These are phyloP conservation scores for Ptychadena robeensis DNA, from an alignment of 2,797 vertebrate species.

Conservation along the genomic window DNA sequence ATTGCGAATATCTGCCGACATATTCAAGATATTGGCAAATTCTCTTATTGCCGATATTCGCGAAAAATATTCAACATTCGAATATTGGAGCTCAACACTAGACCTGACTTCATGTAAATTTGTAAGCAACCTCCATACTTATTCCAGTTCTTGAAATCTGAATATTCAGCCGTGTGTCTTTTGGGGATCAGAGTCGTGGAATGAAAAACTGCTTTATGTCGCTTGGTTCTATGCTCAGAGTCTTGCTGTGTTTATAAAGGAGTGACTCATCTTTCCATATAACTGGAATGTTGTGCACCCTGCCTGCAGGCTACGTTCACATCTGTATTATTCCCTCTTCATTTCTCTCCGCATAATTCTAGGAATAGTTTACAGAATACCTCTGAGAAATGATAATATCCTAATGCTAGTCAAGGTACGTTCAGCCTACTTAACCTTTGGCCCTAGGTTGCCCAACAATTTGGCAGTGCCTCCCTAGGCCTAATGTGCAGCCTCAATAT, in stretches of 20 bases:
- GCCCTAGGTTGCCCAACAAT: neutral
- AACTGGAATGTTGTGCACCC: slow-evolving; percentile 28
- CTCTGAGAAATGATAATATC: slow-evolving; percentile 1
- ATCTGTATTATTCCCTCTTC: slow-evolving; percentile 22
- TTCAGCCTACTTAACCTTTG: neutral
- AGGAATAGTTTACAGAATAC: neutral
- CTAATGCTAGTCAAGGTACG: neutral
- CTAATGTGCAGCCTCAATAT: neutral
- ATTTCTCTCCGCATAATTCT: slow-evolving; percentile 8
- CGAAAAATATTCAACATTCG: too few relatives aligned
- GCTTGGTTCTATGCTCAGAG: neutral
- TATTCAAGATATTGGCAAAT: too few relatives aligned
- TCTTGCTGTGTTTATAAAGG: slow-evolving; percentile 21
- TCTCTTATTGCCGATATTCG: too few relatives aligned
- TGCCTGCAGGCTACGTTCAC: slow-evolving; percentile 42
- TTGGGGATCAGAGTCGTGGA: neutral
- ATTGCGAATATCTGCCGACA: too few relatives aligned
- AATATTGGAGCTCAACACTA: too few relatives aligned
- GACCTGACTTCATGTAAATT: neutral
- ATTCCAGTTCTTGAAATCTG: too few relatives aligned
- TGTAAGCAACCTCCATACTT: neutral
- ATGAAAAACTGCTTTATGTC: neutral
- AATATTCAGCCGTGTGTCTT: neutral
- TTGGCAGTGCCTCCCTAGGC: neutral
- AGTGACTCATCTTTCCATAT: slow-evolving; percentile 34